Percentiles rank a stretch among this genome's conserved stretches.
Evolutionary conservation across 2,888 invertebrate species (phyloP).

Genomic region (Microplitis manilae): DNA sequence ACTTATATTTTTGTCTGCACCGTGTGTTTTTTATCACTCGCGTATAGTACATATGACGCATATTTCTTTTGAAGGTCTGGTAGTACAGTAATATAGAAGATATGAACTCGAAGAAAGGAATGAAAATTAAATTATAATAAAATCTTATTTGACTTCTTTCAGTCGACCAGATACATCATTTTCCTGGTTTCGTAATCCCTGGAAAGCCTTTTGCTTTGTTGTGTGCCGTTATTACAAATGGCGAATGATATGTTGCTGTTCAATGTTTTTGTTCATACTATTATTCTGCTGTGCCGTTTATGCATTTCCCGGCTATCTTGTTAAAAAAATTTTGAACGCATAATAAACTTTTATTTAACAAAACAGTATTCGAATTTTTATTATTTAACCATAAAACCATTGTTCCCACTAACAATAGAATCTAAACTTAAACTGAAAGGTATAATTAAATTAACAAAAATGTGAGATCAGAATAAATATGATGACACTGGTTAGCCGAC

Average conservation of each 20-base stretch:
- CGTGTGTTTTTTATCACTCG: slow-evolving; percentile 2
- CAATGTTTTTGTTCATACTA: slow-evolving; percentile 62
- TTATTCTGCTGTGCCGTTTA: slow-evolving; percentile 70
- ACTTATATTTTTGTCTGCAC: background rate
- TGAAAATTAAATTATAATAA: slow-evolving; percentile 11
- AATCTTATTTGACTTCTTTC: slow-evolving; percentile 33
- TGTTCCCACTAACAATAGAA: too few relatives aligned
- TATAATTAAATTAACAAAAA: too few relatives aligned
- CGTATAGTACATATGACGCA: background rate
- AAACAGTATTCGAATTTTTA: background rate
- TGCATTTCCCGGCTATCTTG: slow-evolving; percentile 73
- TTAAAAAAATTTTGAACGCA: slow-evolving; percentile 71
- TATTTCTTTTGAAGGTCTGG: background rate
- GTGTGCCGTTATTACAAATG: slow-evolving; percentile 70
- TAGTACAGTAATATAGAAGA: background rate
- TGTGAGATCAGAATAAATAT: too few relatives aligned
- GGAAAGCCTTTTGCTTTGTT: slow-evolving; percentile 71
- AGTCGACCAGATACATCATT: slow-evolving; percentile 79
- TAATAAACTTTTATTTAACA: slow-evolving; percentile 47
- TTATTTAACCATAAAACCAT: too few relatives aligned
- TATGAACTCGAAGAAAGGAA: slow-evolving; percentile 10
- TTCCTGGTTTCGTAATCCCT: slow-evolving; percentile 75
- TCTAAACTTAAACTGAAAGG: too few relatives aligned
- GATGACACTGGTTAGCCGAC: too few relatives aligned
- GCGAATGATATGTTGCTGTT: slow-evolving; percentile 66